phyloP scores from a whole-genome alignment of 2,113 vertebrate species.

The Prolemur simus region DNA sequence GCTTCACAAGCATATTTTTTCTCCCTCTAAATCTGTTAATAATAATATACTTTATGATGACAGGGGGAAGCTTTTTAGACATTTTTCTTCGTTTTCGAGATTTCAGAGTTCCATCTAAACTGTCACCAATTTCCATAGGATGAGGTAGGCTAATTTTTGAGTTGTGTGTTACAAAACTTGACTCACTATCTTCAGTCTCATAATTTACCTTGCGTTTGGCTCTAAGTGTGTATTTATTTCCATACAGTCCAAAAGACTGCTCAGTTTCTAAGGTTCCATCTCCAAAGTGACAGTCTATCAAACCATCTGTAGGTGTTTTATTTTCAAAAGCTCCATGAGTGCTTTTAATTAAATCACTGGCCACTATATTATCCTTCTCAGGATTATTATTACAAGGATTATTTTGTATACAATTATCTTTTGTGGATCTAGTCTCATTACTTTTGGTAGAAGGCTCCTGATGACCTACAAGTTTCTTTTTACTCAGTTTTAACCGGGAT shows the following conservation, averaged over 20 bases:
- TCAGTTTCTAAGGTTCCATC: conserved; percentile 85
- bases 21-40: conserved; percentile 99
- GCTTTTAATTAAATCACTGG: conserved; percentile 83
- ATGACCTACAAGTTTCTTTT: conserved; percentile 86
- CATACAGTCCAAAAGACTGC: conserved; percentile 89
- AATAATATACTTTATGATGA: conserved; percentile 99
- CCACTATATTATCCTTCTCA: conserved; percentile 81
- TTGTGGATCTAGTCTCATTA: conserved; percentile 77
- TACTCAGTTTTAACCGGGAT: conserved; percentile 90
- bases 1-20: conserved; percentile 98
- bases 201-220: conserved; percentile 94
- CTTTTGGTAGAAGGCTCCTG: conserved; percentile 78
- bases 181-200: conserved; percentile 91
- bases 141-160: conserved; percentile 87
- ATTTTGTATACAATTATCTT: conserved; percentile 84
- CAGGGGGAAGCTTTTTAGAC: conserved; percentile 93
- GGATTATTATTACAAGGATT: conserved; percentile 81
- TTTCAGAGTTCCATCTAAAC: conserved; percentile 86
- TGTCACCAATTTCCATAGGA: conserved; percentile 82
- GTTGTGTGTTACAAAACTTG: conserved; percentile 83
- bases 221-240: conserved; percentile 96
- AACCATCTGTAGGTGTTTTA: conserved; percentile 83
- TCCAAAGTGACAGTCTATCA: conserved; percentile 83
- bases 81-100: conserved; percentile 92
- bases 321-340: conserved; percentile 84